Evolutionary conservation across 2,113 vertebrate genomes (phyloP).

Genomic region (Corydoras maculifer): DNA sequence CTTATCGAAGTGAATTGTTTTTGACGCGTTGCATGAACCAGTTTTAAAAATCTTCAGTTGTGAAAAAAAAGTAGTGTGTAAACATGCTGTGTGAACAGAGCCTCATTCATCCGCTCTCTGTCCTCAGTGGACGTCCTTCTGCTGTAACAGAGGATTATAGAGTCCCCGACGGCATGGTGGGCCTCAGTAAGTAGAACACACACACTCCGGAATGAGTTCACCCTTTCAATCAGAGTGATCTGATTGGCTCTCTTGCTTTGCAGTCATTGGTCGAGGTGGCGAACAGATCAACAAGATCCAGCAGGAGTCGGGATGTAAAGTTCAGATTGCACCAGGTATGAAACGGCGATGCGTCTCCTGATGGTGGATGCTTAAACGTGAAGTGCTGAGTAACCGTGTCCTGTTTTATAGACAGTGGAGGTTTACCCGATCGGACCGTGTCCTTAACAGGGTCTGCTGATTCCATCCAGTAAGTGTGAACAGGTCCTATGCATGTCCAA

Average conservation of each 20-base stretch:
- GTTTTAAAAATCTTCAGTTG: no score
- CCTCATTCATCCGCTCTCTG: constrained; percentile 1
- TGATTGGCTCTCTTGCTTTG: neutral
- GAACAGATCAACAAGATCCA: constrained; percentile 96
- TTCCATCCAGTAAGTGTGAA: constrained; percentile 75
- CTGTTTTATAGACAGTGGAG: constrained; percentile 72
- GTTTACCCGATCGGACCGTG: constrained; percentile 78
- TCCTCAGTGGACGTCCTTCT: constrained; percentile 59
- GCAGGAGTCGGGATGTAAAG: constrained; percentile 91
- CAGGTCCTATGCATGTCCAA: no score
- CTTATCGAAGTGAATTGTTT: no score
- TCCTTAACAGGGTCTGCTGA: constrained; percentile 81
- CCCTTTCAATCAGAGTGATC: neutral
- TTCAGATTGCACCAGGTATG: constrained; percentile 88
- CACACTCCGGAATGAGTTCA: no score
- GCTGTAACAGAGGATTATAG: constrained; percentile 81
- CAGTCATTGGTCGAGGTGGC: constrained; percentile 88
- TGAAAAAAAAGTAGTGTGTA: no score
- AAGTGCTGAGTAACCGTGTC: constrained; percentile 8
- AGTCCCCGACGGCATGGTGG: constrained; percentile 89
- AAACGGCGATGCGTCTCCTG: neutral
- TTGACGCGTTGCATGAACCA: no score
- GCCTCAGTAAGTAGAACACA: constrained; percentile 78
- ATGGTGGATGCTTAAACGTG: neutral
- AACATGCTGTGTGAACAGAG: no score